A percentile compares a stretch with the other conserved stretches of the same genome.
Conservation (phyloP, 2,797 vertebrate genomes). For the Steatocranus sp. region DNA sequence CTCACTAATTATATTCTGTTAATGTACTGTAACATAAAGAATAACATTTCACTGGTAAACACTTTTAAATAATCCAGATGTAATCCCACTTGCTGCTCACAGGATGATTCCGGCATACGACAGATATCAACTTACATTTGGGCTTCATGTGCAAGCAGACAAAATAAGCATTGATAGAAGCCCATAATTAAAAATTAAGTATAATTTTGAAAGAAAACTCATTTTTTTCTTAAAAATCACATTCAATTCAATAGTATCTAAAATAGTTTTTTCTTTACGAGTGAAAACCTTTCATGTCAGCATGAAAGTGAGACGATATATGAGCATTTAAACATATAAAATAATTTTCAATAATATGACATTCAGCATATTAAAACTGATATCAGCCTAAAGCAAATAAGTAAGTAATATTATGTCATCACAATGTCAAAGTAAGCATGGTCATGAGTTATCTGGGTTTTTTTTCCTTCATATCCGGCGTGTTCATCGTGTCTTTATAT, state of each 20-base stretch:
- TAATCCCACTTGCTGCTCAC: background rate
- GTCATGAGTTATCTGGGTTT: accelerated
- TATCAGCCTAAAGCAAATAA: background rate
- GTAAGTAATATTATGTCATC: background rate
- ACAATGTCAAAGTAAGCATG: background rate
- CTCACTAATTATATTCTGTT: background rate
- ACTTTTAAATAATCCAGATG: background rate
- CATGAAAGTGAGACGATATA: background rate
- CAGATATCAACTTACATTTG: background rate
- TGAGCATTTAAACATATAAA: background rate
- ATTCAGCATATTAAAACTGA: background rate
- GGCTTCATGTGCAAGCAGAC: background rate
- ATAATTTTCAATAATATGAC: background rate
- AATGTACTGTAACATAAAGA: background rate
- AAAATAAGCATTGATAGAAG: background rate
- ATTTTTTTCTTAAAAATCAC: background rate
- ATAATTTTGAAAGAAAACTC: background rate
- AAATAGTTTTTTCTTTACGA: accelerated
- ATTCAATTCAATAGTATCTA: background rate
- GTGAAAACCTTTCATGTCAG: background rate
- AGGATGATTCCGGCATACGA: background rate
- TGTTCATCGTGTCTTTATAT: background rate
- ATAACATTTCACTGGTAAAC: background rate
- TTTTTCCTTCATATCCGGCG: background rate
- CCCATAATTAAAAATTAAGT: background rate